Base-by-base conservation (phyloP, 2,113 vertebrate genomes). In the Erythrocercus mccallii region DNA sequence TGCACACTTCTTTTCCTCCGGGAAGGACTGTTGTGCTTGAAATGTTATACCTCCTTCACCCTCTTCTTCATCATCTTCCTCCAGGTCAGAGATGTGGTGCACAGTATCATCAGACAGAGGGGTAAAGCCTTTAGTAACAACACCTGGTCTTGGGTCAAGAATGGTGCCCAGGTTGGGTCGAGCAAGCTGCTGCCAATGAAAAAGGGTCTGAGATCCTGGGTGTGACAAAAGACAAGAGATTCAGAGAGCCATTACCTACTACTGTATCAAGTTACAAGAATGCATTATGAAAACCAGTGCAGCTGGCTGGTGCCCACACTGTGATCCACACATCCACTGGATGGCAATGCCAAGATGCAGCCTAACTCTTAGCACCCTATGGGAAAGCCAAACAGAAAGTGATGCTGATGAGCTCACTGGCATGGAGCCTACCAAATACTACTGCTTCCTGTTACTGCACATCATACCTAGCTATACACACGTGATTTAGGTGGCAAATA, bases 181-280 rank as follows among this genome's bases (percentile, higher is more conserved):
- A 72, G 99, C 99, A 51, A 99, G 98, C 96, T 99, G 99, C 97
- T 99, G 99, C 99, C 99, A 99, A 24, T 99, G 99, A 86, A 99
- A 98, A 56, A 99, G 98, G 25, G 99, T 99, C 97, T 99, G 98
- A n/a, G 99, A 99, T 61, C 99, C 99, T 99, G 87, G 87, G 54
- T 37, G 38, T 48, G 15, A 38, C 21, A 92, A 69, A 88, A 74
- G 27, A 94, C 33, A 72, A 57, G 14, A 48, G 35, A 84, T 22
- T 88, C 48, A 92, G 53, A 54, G 56, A 61, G 66, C 31, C 38
- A 35, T 22, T 33, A 56, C n/a, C 22, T 38, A 31, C 31, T n/a
- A 9, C 2, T 53, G 51, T 19, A 76, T 5, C 0, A 1, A 81
- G 33, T 54, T 45, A 78, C 53, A 54, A 53, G 47, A 91, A 86